Conservation (phyloP, 1,140 invertebrate genomes). For the Whitmania pigra region DNA sequence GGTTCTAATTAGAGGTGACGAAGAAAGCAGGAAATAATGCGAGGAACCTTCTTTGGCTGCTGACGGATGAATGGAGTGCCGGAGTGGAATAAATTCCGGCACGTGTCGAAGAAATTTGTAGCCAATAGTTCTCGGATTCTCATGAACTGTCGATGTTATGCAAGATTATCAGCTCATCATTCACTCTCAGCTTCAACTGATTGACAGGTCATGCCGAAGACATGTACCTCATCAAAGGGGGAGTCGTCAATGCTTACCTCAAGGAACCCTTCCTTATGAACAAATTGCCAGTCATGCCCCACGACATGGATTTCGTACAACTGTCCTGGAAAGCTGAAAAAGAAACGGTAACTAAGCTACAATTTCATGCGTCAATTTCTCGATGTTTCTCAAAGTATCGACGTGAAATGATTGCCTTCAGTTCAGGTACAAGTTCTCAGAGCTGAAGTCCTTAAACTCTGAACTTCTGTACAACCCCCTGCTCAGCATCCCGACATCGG, state of each 20-base stretch:
- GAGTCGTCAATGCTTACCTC: conserved; percentile 29
- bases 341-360: conserved; percentile 26
- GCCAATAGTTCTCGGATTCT: no score
- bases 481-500: conserved; percentile 37
- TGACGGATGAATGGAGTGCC: no score
- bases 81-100: no score
- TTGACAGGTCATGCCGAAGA: conserved; percentile 22
- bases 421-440: conserved; percentile 38
- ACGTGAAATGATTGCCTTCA: conserved; percentile 25
- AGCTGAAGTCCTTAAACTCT: conserved; percentile 34
- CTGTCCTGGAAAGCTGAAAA: conserved; percentile 34
- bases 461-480: conserved; percentile 37
- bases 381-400: neutral
- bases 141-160: no score
- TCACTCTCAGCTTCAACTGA: no score
- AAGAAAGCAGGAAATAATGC: no score
- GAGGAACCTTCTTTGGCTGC: no score
- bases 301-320: conserved; percentile 33
- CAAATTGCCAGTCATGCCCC: conserved; percentile 29
- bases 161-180: no score
- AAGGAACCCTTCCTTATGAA: conserved; percentile 29
- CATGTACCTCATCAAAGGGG: conserved; percentile 31
- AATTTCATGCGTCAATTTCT: neutral
- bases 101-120: no score
- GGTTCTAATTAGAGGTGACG: no score